phyloP scores from a whole-genome alignment of 35 echinoderm and acorn worm genomes.

The Patiria miniata region DNA sequence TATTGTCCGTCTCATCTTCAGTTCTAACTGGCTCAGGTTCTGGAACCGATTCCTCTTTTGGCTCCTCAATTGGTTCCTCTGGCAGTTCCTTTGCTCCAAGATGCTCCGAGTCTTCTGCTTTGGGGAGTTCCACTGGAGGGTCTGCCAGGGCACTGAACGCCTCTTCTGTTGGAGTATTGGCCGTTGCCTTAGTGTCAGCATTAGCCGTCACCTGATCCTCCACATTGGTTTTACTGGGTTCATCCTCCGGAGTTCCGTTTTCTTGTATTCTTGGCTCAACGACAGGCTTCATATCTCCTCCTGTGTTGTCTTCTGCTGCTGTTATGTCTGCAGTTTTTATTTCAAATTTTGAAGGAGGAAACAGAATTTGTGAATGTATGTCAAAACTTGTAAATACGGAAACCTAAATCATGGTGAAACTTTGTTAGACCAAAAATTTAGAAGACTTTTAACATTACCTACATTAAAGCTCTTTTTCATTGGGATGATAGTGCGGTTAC shows the following conservation, averaged over 20 bases:
- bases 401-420: no score
- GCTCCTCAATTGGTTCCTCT: not conserved
- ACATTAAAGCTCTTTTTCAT: no score
- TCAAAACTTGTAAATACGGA: no score
- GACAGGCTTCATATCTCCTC: not conserved
- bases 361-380: no score
- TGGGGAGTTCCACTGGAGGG: not conserved
- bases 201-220: conserved; percentile 14
- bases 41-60: not conserved
- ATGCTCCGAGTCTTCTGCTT: not conserved
- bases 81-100: not conserved
- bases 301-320: not conserved
- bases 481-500: no score
- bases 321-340: not conserved
- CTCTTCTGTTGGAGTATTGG: not conserved
- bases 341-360: no score
- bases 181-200: conserved; percentile 1
- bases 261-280: not conserved
- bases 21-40: not conserved
- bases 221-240: not conserved
- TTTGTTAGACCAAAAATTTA: no score
- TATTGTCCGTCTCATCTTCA: not conserved
- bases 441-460: no score
- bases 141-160: not conserved
- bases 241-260: not conserved